Base-by-base conservation (phyloP, 1,140 invertebrate species). In the Epicauta chinensis region DNA sequence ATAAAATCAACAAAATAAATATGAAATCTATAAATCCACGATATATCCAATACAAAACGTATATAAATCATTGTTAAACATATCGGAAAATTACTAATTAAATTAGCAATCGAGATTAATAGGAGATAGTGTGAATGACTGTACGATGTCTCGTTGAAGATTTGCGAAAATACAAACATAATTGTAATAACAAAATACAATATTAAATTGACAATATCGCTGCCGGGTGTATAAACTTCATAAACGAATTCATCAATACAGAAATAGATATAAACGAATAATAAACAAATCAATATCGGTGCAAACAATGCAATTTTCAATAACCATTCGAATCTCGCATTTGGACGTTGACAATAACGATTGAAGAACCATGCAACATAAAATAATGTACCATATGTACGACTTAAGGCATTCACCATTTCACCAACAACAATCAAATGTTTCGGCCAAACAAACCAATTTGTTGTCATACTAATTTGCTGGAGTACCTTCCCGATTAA, bases 11-110 rank as follows among this genome's bases (percentile, higher is more conserved):
- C 45, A 13, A 37, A 47, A 34, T 47, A 47, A 12, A 47, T 38
- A 17, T 47, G 45, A 16, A 47, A 47, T 37, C 45, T 34, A 17
- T 47, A 17, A 16, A 23, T 15, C 45, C 45, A 47, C 9, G 32
- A 17, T 10, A 37, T 37, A 13, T 47, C 45, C 14, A 47, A 29
- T 29, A 38, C 38, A 14, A 47, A 47, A 11, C 45, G 12, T 16
- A 47, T 23, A 47, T 47, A 47, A 37, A 47, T 47, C 10, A 37
- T 47, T 10, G 38, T 47, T 38, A 47, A 17, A 12, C 45, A 47
- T 13, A 47, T 34, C 6, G 45, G 45, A 13, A 47, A 23, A 23
- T 47, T 47, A 1, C 34, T 47, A 7, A 47, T 37, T 47, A 47
- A 32, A 47, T 47, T 47, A 14, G 23, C 45, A 15, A 47, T 16